phyloP scores from a whole-genome alignment of 30 jellyfish, hydroid and myxozoan genomes.

The Cassiopea xamachana region DNA sequence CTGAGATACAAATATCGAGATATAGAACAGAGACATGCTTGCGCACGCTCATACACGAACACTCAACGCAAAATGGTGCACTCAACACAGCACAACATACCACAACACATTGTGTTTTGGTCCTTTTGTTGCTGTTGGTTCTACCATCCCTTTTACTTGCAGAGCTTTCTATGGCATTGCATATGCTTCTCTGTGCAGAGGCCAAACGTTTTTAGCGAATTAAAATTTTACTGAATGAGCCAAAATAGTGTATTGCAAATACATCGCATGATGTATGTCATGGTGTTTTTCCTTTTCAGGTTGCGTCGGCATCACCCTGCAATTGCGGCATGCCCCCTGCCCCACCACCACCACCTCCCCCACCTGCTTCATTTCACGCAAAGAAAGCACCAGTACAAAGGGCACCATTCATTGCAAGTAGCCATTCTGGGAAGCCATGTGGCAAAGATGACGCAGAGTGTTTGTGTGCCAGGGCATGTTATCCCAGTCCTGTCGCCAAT shows the following conservation, averaged over 20 bases:
- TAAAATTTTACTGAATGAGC: background rate
- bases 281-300: conserved; percentile 13
- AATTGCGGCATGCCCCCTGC: conserved; percentile 55
- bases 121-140: too few species aligned
- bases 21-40: too few species aligned
- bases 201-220: too few species aligned
- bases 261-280: background rate
- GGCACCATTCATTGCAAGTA: conserved; percentile 50
- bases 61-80: too few species aligned
- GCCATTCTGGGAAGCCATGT: conserved; percentile 57
- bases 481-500: conserved; percentile 74
- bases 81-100: too few species aligned
- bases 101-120: too few species aligned
- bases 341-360: conserved; percentile 63
- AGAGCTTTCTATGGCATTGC: too few species aligned
- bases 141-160: too few species aligned
- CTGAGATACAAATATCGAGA: too few species aligned
- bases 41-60: too few species aligned
- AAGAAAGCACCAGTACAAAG: conserved; percentile 38
- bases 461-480: conserved; percentile 73
- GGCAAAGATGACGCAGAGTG: conserved; percentile 74
- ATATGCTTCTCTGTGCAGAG: too few species aligned
- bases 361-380: conserved; percentile 18
- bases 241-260: background rate
- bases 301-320: conserved; percentile 74